These are phyloP conservation scores for Gnatocerus cornutus DNA, from an alignment of 2,888 invertebrate genomes.

Conservation along the genomic window DNA sequence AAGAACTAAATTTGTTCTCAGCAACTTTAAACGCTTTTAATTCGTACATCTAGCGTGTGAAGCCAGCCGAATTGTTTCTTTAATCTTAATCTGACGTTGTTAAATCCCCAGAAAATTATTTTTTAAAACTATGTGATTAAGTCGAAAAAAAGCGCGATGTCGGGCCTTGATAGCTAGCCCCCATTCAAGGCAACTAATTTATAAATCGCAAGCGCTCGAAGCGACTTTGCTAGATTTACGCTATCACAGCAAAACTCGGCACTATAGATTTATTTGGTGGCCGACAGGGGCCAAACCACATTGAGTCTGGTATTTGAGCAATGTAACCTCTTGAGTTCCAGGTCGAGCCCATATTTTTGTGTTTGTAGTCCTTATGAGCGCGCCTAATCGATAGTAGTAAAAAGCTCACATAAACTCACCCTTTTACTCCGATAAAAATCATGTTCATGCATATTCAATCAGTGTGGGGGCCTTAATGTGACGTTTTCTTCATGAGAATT, in stretches of 20 bases:
- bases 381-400: constrained; percentile 20
- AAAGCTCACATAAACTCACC: constrained; percentile 26
- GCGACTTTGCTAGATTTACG: background rate
- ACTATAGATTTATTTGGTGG: constrained; percentile 13
- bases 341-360: constrained; percentile 21
- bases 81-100: too few species aligned
- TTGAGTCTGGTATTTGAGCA: constrained; percentile 10
- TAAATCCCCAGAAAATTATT: too few species aligned
- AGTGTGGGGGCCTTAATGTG: constrained; percentile 4
- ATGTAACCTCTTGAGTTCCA: constrained; percentile 17
- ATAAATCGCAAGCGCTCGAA: background rate
- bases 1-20: too few species aligned
- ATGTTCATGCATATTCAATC: constrained; percentile 19
- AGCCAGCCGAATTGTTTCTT: too few species aligned
- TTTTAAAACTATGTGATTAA: too few species aligned
- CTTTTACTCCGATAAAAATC: constrained; percentile 9
- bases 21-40: too few species aligned
- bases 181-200: too few species aligned
- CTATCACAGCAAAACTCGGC: constrained; percentile 5
- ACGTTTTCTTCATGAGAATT: background rate
- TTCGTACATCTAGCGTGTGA: too few species aligned
- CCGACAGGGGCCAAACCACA: constrained; percentile 1
- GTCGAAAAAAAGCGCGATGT: too few species aligned
- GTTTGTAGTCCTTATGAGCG: constrained; percentile 4
- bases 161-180: too few species aligned